These are phyloP conservation scores for Apotomis capreana DNA, from an alignment of 2,888 invertebrate species.

Conservation along the genomic window DNA sequence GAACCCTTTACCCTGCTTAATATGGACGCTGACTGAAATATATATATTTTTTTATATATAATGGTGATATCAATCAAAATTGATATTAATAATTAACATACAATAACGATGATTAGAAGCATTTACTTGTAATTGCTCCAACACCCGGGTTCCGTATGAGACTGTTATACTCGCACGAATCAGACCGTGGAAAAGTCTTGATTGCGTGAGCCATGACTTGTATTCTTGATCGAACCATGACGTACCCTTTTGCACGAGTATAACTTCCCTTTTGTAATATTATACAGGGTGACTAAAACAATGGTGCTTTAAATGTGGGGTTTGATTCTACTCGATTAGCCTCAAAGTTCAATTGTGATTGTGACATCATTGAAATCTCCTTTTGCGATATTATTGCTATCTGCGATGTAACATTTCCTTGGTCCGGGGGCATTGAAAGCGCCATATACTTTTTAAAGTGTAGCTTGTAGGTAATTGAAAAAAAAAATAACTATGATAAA, in stretches of 20 bases:
- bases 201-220: conserved; percentile 28
- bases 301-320: too few relatives aligned
- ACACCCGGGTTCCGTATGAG: conserved; percentile 2
- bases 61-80: conserved; percentile 12
- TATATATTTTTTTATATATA: background rate
- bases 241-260: conserved; percentile 12
- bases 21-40: too few relatives aligned
- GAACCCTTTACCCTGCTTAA: too few relatives aligned
- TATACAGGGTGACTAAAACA: background rate
- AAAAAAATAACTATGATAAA: too few relatives aligned
- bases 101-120: conserved; percentile 22
- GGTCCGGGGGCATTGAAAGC: too few relatives aligned
- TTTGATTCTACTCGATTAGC: too few relatives aligned
- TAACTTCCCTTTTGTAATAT: conserved; percentile 10
- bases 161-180: conserved; percentile 9
- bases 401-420: too few relatives aligned
- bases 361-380: too few relatives aligned
- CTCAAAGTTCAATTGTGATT: too few relatives aligned
- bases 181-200: conserved; percentile 26
- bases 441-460: too few relatives aligned
- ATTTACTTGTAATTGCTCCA: conserved; percentile 9
- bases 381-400: too few relatives aligned
- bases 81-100: background rate
- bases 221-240: conserved; percentile 12
- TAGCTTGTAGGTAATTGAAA: too few relatives aligned